These are phyloP conservation scores for Typhlichthys eigenmanni DNA, from an alignment of 2,797 vertebrate genomes.

Conservation along the genomic window DNA sequence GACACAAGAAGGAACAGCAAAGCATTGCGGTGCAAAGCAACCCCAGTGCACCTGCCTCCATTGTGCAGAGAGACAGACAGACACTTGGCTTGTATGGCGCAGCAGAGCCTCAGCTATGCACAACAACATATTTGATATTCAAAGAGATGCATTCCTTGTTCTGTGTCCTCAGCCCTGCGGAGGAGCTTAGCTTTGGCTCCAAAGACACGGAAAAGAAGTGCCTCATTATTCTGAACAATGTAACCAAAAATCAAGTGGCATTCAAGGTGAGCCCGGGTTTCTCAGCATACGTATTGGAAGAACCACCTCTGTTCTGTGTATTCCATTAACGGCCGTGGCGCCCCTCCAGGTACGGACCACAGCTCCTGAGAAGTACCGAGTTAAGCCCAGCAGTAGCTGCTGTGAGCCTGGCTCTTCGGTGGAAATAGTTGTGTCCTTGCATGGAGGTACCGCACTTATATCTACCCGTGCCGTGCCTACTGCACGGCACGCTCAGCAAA, in stretches of 20 bases:
- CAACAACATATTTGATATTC: conserved; percentile 1
- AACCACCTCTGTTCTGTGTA: conserved; percentile 2
- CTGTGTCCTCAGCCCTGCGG: conserved; percentile 83
- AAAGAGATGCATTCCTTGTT: neutral
- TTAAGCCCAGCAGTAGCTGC: conserved; percentile 94
- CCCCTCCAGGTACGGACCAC: conserved; percentile 89
- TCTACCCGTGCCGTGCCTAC: neutral
- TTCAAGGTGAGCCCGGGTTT: conserved; percentile 85
- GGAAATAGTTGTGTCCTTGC: conserved; percentile 92
- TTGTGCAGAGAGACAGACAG: neutral
- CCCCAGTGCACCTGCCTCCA: conserved; percentile 3
- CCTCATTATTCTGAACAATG: conserved; percentile 91
- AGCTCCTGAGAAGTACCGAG: conserved; percentile 95
- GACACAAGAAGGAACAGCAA: conserved; percentile 18
- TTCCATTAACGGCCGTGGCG: neutral
- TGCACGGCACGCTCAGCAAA: conserved; percentile 26
- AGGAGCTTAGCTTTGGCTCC: conserved; percentile 93
- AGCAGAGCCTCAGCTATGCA: conserved; percentile 2
- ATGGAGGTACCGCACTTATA: conserved; percentile 81
- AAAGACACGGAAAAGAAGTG: conserved; percentile 91
- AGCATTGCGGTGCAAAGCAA: conserved; percentile 2
- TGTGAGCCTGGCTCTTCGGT: conserved; percentile 88
- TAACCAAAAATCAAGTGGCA: conserved; percentile 93
- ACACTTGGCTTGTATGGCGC: neutral
- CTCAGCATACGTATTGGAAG: neutral